phyloP scores from a whole-genome alignment of 2,797 vertebrate species.

The Pempheris klunzingeri region DNA sequence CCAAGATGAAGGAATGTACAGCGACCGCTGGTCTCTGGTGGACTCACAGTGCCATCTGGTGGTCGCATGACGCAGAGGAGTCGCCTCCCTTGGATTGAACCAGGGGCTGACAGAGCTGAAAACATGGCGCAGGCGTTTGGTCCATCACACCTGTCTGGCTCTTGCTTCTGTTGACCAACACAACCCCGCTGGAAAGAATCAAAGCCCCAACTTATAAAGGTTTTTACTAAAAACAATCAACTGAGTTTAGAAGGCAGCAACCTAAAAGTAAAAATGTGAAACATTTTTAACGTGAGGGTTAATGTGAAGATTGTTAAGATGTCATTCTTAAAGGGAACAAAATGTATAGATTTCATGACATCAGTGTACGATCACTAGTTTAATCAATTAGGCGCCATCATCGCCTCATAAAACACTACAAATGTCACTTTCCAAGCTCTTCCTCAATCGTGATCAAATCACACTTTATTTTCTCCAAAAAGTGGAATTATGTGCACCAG shows the following conservation, averaged over 20 bases:
- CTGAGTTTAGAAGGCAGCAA: slow-evolving; percentile 13
- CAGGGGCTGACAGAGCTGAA: slow-evolving; percentile 32
- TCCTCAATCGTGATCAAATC: background rate
- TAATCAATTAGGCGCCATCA: background rate
- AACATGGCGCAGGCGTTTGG: slow-evolving; percentile 27
- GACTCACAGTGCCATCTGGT: slow-evolving; percentile 70
- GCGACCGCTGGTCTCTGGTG: slow-evolving; percentile 27
- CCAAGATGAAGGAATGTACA: slow-evolving; percentile 59
- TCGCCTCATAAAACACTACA: background rate
- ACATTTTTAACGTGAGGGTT: slow-evolving; percentile 31
- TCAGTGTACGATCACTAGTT: background rate
- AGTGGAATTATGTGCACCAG: background rate
- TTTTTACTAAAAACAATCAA: slow-evolving; percentile 24
- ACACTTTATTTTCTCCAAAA: background rate
- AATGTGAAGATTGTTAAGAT: slow-evolving; percentile 23
- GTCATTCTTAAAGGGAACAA: slow-evolving; percentile 14
- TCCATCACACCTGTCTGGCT: slow-evolving; percentile 35
- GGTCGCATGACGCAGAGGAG: slow-evolving; percentile 30
- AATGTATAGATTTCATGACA: background rate
- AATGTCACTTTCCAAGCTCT: slow-evolving; percentile 1
- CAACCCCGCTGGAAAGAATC: slow-evolving; percentile 8
- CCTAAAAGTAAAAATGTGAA: background rate
- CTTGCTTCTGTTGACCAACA: slow-evolving; percentile 30
- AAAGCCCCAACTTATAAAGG: slow-evolving; percentile 12
- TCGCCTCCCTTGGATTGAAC: background rate